These are phyloP conservation scores for Apeira syringaria DNA, from an alignment of 2,888 invertebrate genomes.

Conservation along the genomic window DNA sequence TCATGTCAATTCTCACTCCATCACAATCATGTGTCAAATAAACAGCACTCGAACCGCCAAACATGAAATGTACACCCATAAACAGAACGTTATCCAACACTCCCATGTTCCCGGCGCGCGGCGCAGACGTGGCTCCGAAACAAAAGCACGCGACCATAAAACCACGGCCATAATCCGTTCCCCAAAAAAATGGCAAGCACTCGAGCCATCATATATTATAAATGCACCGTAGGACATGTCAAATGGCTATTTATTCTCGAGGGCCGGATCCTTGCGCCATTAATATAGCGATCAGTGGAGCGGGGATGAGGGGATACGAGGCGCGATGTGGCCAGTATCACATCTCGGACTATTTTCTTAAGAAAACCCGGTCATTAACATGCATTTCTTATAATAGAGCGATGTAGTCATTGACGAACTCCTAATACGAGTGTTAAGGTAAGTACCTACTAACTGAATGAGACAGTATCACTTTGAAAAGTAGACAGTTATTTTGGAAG, in stretches of 20 bases:
- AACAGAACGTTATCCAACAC: background rate
- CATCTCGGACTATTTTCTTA: background rate
- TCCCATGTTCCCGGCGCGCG: too few species aligned
- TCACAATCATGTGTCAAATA: too few species aligned
- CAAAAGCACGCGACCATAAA: constrained; percentile 12
- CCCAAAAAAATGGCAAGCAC: constrained; percentile 60
- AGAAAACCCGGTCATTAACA: too few species aligned
- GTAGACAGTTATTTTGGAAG: too few species aligned
- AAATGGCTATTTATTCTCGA: constrained; percentile 71
- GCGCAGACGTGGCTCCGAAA: constrained; percentile 3
- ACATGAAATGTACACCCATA: background rate
- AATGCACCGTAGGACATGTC: constrained; percentile 72
- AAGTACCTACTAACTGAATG: too few species aligned
- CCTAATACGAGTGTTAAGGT: too few species aligned
- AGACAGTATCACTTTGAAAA: too few species aligned
- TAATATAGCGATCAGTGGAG: constrained; percentile 72
- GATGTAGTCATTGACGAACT: too few species aligned
- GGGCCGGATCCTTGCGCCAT: constrained; percentile 60
- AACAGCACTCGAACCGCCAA: background rate
- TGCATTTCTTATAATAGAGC: too few species aligned
- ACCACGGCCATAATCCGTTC: constrained; percentile 10
- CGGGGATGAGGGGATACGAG: constrained; percentile 33
- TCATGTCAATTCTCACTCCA: background rate
- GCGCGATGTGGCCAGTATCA: constrained; percentile 4
- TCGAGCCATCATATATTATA: constrained; percentile 67